These are phyloP conservation scores for Drosophila subsilvestris DNA, from an alignment of 2,888 invertebrate genomes.

Conservation along the genomic window DNA sequence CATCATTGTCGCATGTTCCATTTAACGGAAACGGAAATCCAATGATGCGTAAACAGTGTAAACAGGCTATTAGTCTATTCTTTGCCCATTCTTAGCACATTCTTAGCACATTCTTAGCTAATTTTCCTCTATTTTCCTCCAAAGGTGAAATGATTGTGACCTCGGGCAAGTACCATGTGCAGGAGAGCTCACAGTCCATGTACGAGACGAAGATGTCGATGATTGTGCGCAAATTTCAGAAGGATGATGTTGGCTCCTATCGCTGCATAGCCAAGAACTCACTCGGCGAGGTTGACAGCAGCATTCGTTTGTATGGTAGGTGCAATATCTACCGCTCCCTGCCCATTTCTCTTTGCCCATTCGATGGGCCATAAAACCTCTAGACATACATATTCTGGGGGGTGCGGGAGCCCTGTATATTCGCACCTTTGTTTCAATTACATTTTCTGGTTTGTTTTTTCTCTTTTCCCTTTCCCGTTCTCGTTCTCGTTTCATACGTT, in stretches of 20 bases:
- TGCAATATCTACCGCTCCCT: slow-evolving; percentile 16
- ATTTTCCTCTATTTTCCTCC: background rate
- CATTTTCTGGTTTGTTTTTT: slow-evolving; percentile 30
- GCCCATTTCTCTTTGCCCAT: background rate
- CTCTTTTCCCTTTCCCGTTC: slow-evolving; percentile 4
- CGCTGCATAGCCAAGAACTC: slow-evolving; percentile 94
- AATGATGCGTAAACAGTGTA: too few relatives aligned
- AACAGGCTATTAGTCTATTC: too few relatives aligned
- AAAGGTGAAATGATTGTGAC: slow-evolving; percentile 93
- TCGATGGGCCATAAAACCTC: background rate
- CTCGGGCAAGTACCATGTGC: slow-evolving; percentile 91
- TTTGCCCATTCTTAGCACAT: too few relatives aligned
- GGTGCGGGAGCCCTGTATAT: background rate
- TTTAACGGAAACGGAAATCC: too few relatives aligned
- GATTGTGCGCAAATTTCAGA: slow-evolving; percentile 89
- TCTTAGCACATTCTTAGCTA: background rate
- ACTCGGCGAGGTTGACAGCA: slow-evolving; percentile 94
- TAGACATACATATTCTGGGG: background rate
- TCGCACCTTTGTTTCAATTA: slow-evolving; percentile 76
- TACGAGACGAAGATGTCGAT: slow-evolving; percentile 94
- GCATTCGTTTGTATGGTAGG: slow-evolving; percentile 93
- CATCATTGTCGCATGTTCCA: too few relatives aligned
- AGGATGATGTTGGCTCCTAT: slow-evolving; percentile 92
- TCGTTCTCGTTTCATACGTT: slow-evolving; percentile 40
- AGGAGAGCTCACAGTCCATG: slow-evolving; percentile 88